Evolutionary conservation across 2,113 vertebrate genomes (phyloP), one percentile per base, ranked within the genome.

Genomic region (Gila orcuttii): DNA sequence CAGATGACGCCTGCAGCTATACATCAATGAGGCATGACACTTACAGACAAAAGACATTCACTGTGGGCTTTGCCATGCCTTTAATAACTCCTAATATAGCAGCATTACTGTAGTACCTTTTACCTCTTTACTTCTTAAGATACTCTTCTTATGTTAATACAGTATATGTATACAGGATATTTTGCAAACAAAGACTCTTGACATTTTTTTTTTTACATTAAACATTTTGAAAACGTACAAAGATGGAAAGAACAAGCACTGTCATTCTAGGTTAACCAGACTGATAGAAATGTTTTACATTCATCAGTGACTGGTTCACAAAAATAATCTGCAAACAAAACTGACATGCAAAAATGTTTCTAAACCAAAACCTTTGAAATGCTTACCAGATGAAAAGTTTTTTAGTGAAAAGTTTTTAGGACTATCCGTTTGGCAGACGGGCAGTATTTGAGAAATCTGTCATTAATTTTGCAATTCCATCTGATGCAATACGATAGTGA

Each of bases 21-120:
- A 79, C 77, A n/a, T 45, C 55, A 75, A 77, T 80, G 68, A 83
- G 82, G 66, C 82, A 57, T 52, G 33, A 17, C 50, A 73, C 68
- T 73, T 83, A 57, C 31, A 7, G 79, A 36, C 80, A 69, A 66
- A 64, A 83, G 47, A 57, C 52, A 15, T 57, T 25, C 31, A 73
- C 81, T 59, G 31, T 83, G 47, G 4, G 33, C 21, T 42, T 73
- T 83, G 68, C 21, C 60, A 17, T 66, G 25, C 31, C 23, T 73
- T 83, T 59, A 73, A 74, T 83, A 10, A 21, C 31, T 25, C 50
- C n/a, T 83, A 59, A 74, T 36, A 73, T 57, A 73, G 6, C 31
- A 73, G 68, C 1, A 52, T 55, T 19, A 36, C 66, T 33, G 31
- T 62, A 12, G 3, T 2, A 62, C 2, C 1, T 25, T 62, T 25